Evolutionary conservation across 2,888 invertebrate species (phyloP), one percentile per base, ranked within the genome.

Genomic region (Plebejus melissa): DNA sequence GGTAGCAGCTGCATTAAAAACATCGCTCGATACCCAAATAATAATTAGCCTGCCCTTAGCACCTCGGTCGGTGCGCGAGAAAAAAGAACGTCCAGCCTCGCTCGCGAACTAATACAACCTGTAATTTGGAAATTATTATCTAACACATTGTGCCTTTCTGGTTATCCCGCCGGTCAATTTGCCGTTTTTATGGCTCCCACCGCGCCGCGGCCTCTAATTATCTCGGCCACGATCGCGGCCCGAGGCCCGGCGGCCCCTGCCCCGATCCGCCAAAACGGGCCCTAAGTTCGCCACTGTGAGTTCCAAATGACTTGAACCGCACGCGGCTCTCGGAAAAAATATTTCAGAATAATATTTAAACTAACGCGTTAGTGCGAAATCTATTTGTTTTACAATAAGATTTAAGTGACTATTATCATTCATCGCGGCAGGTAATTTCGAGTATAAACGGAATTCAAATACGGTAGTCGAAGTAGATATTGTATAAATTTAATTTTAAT

Each of bases 121-220:
- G 89, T 93, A 93, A 93, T 93, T 93, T 93, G 92, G 92, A 93
- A 93, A 93, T 93, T 93, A 93, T 93, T 93, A 93, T 93, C 93
- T 93, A 93, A 93, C 93, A 93, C 93, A 93, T 93, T 93, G 92
- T 93, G 93, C 93, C 93, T 93, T 93, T 93, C 91, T 93, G 93
- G 90, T 91, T 93, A 92, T 93, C 93, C 93, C 93, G 93, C 91
- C 93, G 93, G 93, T 93, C 93, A 93, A 93, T 93, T 93, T 93
- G 93, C 93, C 88, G 93, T 93, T 93, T 93, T 93, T 93, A 93
- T 93, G 90, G 93, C 93, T 91, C 90, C 92, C 91, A 91, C 91
- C 90, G 88, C 86, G 91, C 91, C 87, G 89, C 90, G 91, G 89
- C 88, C 91, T 93, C 91, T 93, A 93, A 93, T 93, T 93, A 93